phyloP scores from a whole-genome alignment of 2,888 invertebrate species.

The Ectobius pallidus region DNA sequence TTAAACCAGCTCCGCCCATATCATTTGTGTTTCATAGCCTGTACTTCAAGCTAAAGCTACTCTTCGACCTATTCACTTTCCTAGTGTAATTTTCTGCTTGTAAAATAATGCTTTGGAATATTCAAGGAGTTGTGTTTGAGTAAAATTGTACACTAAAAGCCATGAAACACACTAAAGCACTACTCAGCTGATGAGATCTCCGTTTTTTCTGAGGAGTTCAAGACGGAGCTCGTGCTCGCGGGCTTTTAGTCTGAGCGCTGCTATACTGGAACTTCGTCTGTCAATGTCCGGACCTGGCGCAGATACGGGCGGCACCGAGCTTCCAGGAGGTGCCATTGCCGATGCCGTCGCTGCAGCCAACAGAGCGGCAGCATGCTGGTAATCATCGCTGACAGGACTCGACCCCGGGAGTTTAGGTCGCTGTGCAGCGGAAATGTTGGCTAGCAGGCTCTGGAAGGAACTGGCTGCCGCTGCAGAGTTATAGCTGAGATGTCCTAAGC shows the following conservation, averaged over 20 bases:
- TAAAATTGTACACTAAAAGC: no score
- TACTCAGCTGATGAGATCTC: conserved; percentile 81
- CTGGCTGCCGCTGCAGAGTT: conserved; percentile 55
- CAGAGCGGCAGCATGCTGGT: conserved; percentile 47
- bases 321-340: conserved; percentile 47
- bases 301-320: conserved; percentile 43
- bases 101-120: no score
- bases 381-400: conserved; percentile 48
- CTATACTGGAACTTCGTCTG: conserved; percentile 85
- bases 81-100: no score
- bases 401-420: conserved; percentile 55
- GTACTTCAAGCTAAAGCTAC: no score
- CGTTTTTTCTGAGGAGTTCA: conserved; percentile 81
- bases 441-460: conserved; percentile 85
- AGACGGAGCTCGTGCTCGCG: conserved; percentile 86
- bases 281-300: conserved; percentile 70
- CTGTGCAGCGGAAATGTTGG: conserved; percentile 73
- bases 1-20: no score
- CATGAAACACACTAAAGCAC: no score
- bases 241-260: conserved; percentile 84
- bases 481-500: conserved; percentile 62
- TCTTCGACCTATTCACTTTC: no score
- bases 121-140: no score
- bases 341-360: conserved; percentile 58
- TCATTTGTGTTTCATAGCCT: no score